Evolutionary conservation across 2,113 vertebrate species (phyloP).

Genomic region (Eclectus roratus): DNA sequence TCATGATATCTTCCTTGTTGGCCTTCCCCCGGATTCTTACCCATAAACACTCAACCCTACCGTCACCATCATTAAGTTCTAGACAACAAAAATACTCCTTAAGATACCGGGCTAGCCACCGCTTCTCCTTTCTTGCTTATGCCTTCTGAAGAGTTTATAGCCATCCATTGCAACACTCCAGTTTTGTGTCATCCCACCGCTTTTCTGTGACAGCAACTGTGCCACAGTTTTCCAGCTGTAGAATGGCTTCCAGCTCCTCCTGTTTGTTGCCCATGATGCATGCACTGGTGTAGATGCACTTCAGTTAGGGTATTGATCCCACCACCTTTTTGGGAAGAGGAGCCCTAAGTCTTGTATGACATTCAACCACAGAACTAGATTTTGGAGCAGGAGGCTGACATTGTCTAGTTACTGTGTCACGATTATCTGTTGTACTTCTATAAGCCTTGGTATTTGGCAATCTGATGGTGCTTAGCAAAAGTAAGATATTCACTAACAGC

Average conservation of each 20-base stretch:
- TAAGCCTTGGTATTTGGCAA: background rate
- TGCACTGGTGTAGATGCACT: background rate
- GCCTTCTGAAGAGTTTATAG: background rate
- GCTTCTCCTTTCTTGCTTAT: background rate
- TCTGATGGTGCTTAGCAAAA: background rate
- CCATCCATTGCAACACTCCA: background rate
- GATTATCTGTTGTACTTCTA: background rate
- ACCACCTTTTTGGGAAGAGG: background rate
- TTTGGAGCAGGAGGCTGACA: background rate
- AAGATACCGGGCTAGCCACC: background rate
- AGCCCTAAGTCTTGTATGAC: background rate
- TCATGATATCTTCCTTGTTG: background rate
- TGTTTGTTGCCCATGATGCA: background rate
- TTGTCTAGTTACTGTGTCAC: background rate
- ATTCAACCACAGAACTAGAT: background rate
- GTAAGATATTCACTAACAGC: background rate
- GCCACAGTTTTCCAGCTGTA: background rate
- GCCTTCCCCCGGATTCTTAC: background rate
- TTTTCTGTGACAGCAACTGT: background rate
- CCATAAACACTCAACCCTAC: background rate
- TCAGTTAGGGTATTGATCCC: background rate
- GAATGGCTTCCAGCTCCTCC: background rate
- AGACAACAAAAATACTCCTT: background rate
- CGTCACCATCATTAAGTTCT: background rate
- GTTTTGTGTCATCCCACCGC: background rate